These are phyloP conservation scores for Drymonia ruficornis DNA, from an alignment of 2,888 invertebrate species.

Conservation along the genomic window DNA sequence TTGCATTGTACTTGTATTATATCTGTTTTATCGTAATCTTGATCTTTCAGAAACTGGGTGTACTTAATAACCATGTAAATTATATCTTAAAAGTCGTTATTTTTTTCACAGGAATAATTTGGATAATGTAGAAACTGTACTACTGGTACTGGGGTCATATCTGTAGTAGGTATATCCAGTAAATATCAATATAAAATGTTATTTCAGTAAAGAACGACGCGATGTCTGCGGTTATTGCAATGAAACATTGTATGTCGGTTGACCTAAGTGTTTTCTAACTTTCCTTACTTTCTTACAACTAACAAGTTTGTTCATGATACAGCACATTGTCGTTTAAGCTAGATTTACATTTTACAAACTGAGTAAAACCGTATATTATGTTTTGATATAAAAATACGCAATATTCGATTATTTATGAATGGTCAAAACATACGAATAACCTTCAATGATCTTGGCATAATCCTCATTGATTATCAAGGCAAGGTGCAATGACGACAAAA, in stretches of 20 bases:
- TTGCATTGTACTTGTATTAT: not conserved
- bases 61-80: not conserved
- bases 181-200: too few relatives aligned
- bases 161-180: too few relatives aligned
- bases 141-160: not conserved
- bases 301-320: constrained; percentile 21
- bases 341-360: too few relatives aligned
- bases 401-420: too few relatives aligned
- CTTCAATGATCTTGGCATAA: too few relatives aligned
- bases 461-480: too few relatives aligned
- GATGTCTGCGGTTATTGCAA: constrained; percentile 36
- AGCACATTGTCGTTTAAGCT: constrained; percentile 23
- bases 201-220: not conserved
- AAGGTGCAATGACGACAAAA: too few relatives aligned
- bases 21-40: not conserved
- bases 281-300: constrained; percentile 44
- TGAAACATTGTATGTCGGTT: constrained; percentile 32
- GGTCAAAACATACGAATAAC: too few relatives aligned
- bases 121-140: not conserved
- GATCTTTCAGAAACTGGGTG: too few relatives aligned
- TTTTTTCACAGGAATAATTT: too few relatives aligned
- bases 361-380: too few relatives aligned
- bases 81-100: constrained; percentile 5
- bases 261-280: constrained; percentile 45
- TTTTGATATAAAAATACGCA: too few relatives aligned